Conservation (phyloP, 2,113 vertebrate species). For the Bettongia penicillata region DNA sequence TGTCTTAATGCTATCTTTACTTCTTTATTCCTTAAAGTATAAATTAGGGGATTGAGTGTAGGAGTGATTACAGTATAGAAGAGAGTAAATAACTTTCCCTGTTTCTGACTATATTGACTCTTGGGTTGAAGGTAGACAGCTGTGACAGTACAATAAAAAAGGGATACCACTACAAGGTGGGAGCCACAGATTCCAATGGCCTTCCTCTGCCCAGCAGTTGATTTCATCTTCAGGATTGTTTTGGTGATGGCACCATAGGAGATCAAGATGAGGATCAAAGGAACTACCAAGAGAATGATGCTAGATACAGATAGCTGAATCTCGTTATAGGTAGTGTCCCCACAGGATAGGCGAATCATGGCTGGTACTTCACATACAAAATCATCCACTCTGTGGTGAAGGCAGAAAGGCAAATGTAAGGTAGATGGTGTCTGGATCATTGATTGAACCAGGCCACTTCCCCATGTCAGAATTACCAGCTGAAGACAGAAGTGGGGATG, state of each 20-base stretch:
- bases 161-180: constrained; percentile 64
- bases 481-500: constrained; percentile 42
- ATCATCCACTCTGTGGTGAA: constrained; percentile 26
- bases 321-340: constrained; percentile 57
- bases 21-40: constrained; percentile 63
- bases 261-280: constrained; percentile 50
- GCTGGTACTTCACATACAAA: constrained; percentile 61
- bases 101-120: constrained; percentile 23
- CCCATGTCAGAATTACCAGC: constrained; percentile 46
- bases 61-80: constrained; percentile 66
- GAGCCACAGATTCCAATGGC: constrained; percentile 55
- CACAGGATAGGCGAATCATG: constrained; percentile 49
- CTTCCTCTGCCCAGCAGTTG: constrained; percentile 45
- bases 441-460: constrained; percentile 55
- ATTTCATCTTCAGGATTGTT: constrained; percentile 57
- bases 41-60: constrained; percentile 61
- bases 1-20: constrained; percentile 55
- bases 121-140: constrained; percentile 69
- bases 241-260: constrained; percentile 53
- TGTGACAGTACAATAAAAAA: constrained; percentile 60
- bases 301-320: constrained; percentile 58
- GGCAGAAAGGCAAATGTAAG: constrained; percentile 57
- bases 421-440: constrained; percentile 54
- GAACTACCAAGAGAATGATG: constrained; percentile 48
- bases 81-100: constrained; percentile 58